Evolutionary conservation across 2,797 vertebrate species (phyloP).

Genomic region (Nasua narica): DNA sequence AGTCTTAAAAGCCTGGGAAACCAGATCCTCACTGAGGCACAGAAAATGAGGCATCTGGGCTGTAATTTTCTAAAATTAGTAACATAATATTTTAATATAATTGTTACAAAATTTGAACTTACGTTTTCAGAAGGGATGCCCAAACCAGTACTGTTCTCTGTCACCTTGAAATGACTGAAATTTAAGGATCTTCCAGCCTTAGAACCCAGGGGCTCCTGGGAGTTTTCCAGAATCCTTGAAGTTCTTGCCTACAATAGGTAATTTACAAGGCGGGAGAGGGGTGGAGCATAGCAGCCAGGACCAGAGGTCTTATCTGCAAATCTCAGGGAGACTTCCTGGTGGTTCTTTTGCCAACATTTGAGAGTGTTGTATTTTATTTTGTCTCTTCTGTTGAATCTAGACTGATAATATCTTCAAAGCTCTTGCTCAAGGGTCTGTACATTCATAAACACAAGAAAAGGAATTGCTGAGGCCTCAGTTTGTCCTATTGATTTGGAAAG

Average conservation of each 20-base stretch:
- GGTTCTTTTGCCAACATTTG: neutral
- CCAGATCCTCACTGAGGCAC: neutral
- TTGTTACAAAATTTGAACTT: constrained; percentile 22
- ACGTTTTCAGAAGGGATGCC: neutral
- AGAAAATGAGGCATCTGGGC: neutral
- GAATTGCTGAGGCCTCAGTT: neutral
- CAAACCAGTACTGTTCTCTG: neutral
- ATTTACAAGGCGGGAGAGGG: neutral
- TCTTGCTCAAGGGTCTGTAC: neutral
- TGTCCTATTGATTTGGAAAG: constrained; percentile 33
- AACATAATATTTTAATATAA: neutral
- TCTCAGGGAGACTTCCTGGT: neutral
- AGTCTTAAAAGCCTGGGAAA: neutral
- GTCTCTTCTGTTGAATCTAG: constrained; percentile 7
- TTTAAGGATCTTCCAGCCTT: neutral
- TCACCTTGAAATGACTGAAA: constrained; percentile 3
- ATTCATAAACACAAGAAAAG: constrained; percentile 28
- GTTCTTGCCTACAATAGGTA: neutral
- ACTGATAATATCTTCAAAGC: neutral
- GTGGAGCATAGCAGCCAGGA: neutral
- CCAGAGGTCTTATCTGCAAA: neutral
- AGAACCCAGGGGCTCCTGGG: neutral
- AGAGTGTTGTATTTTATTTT: constrained; percentile 27
- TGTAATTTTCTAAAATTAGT: constrained; percentile 36
- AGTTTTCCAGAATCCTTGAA: neutral